Evolutionary conservation across 2,797 vertebrate species (phyloP), one percentile per base, ranked within the genome.

Genomic region (Sebastes iracundus): DNA sequence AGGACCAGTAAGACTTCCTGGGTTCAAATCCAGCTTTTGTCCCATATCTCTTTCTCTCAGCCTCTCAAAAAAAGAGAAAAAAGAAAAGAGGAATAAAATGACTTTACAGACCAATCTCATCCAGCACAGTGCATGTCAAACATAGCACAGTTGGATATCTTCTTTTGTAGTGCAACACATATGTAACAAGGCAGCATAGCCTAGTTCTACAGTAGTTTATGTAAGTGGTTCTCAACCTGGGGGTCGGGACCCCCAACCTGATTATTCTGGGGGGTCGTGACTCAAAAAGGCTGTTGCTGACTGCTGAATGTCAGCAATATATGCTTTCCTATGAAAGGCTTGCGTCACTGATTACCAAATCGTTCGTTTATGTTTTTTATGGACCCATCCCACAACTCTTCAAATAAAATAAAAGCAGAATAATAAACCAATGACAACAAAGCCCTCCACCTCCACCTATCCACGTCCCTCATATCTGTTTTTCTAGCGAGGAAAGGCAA

Each of bases 291-390:
- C 42, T 46, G 42, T 20, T 46, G 42, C 20, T 59, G 25, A 35
- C 12, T 62, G 7, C 5, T 30, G 7, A 46, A 7, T 46, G 16
- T 76, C 67, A 65, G 42, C 7, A 56, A 56, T 27, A 71, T 52
- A 6, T 28, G 28, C 25, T 33, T 46, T 72, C 23, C 14, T 62
- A 8, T n/a, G 0, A 10, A 68, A 53, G 23, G 2, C 18, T 14
- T 12, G 3, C 71, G 27, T 67, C 25, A 59, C 16, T 63, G 55
- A 68, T 79, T 75, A 76, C 38, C 70, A 72, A 56, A 22, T 1
- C 14, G 33, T 42, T 22, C 63, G 22, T 58, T 77, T 25, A 63
- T 62, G 32, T 28, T 46, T 79, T 79, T 76, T 28, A 69, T 28
- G 32, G 46, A 30, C 16, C 62, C 22, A 22, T 63, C 35, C 16